phyloP scores from a whole-genome alignment of 64 coral and sea anemone genomes.

The Porites lutea region DNA sequence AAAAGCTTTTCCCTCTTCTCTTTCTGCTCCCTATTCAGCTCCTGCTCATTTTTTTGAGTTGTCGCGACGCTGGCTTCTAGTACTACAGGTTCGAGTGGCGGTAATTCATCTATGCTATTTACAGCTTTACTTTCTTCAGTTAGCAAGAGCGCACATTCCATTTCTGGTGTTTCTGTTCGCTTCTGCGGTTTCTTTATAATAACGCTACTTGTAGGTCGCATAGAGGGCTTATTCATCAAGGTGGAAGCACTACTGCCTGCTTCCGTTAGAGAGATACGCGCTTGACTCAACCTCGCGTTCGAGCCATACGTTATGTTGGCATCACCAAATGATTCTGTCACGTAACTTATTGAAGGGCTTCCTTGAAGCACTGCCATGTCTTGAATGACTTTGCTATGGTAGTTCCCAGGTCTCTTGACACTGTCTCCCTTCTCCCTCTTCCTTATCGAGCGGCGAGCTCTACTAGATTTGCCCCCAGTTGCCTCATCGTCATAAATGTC shows the following conservation, averaged over 20 bases:
- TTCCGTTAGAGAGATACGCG: not conserved
- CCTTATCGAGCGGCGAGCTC: not conserved
- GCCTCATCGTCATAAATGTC: not conserved
- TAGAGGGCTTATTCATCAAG: not conserved
- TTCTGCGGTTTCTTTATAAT: not conserved
- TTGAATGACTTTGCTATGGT: constrained; percentile 73
- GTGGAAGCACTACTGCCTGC: not conserved
- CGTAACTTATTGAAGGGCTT: constrained; percentile 23
- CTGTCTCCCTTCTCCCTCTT: constrained; percentile 75
- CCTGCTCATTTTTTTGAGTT: not conserved
- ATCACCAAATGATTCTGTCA: constrained; percentile 43
- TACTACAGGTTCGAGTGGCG: not conserved
- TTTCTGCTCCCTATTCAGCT: not conserved
- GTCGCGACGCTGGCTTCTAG: not conserved
- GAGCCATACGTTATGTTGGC: not conserved
- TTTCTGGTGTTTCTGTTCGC: not conserved
- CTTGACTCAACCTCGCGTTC: constrained; percentile 2
- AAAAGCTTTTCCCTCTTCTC: constrained; percentile 10
- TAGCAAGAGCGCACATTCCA: no score
- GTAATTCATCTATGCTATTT: not conserved
- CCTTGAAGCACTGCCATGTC: constrained; percentile 41
- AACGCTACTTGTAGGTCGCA: not conserved
- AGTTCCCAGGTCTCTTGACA: constrained; percentile 41
- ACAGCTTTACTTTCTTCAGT: not conserved
- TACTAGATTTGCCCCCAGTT: not conserved